phyloP scores from a whole-genome alignment of 2,888 invertebrate genomes.

The Cremastinae sp. region DNA sequence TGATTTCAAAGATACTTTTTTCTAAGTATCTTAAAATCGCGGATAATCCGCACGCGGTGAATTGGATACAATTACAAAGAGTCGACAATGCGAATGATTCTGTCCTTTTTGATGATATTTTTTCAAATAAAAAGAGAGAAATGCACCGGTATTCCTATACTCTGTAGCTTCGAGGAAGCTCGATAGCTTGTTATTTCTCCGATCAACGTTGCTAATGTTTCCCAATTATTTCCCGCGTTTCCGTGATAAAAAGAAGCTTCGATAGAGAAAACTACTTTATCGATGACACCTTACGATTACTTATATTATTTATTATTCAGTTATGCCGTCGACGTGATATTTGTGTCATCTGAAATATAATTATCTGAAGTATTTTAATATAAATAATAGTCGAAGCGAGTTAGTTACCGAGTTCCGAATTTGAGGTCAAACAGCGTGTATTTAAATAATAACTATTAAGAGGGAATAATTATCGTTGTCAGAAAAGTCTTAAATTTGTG shows the following conservation, averaged over 20 bases:
- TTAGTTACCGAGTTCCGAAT: slow-evolving; percentile 47
- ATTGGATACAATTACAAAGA: slow-evolving; percentile 3
- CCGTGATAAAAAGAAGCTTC: slow-evolving; percentile 29
- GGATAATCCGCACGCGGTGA: neutral
- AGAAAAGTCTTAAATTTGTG: neutral
- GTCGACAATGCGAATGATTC: slow-evolving; percentile 13
- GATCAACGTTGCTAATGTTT: slow-evolving; percentile 6
- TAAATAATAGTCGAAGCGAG: slow-evolving; percentile 34
- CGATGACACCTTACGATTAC: slow-evolving; percentile 8
- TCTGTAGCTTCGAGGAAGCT: slow-evolving; percentile 22
- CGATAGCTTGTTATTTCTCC: slow-evolving; percentile 18
- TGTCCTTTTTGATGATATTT: slow-evolving; percentile 26
- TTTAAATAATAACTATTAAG: slow-evolving; percentile 14
- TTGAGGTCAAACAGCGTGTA: slow-evolving; percentile 15
- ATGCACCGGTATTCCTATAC: no score
- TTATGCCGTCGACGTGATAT: slow-evolving; percentile 35
- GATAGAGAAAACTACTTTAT: slow-evolving; percentile 28
- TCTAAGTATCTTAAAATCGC: no score
- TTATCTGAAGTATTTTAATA: slow-evolving; percentile 9
- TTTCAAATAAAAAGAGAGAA: slow-evolving; percentile 1
- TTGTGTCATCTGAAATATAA: slow-evolving; percentile 21
- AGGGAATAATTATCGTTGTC: neutral
- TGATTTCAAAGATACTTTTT: no score
- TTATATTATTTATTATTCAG: slow-evolving; percentile 44
- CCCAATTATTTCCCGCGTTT: neutral